Percentiles rank a stretch among this genome's conserved stretches.
phyloP scores from a whole-genome alignment of 2,113 vertebrate species.

The Pelobates fuscus region DNA sequence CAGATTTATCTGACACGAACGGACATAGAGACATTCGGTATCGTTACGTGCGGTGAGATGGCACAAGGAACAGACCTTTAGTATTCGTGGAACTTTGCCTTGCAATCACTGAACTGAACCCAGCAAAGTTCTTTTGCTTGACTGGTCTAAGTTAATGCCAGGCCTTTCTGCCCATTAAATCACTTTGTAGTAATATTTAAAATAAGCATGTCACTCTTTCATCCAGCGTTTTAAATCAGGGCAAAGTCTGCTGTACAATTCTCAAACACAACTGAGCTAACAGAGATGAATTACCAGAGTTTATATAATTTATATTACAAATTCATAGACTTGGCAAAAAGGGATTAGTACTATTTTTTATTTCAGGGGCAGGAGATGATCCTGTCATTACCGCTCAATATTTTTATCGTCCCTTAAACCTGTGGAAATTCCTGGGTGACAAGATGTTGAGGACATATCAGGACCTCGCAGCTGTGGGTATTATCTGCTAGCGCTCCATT shows the following conservation, averaged over 20 bases:
- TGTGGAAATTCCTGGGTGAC: conserved; percentile 97
- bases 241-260: conserved; percentile 88
- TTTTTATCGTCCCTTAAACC: conserved; percentile 99
- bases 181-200: conserved; percentile 87
- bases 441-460: conserved; percentile 97
- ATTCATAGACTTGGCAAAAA: conserved; percentile 99
- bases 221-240: conserved; percentile 91
- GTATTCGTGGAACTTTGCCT: conserved; percentile 35
- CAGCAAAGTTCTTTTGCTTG: conserved; percentile 68
- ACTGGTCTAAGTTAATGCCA: conserved; percentile 82
- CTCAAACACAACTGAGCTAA: conserved; percentile 99
- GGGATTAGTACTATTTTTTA: conserved; percentile 98
- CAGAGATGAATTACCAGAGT: conserved; percentile 98
- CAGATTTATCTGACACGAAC: too few relatives aligned
- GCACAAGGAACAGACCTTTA: conserved; percentile 28
- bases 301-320: conserved; percentile 99
- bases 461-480: conserved; percentile 96
- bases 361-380: conserved; percentile 99
- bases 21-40: too few relatives aligned
- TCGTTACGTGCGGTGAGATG: conserved; percentile 1
- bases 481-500: conserved; percentile 93
- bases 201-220: conserved; percentile 87
- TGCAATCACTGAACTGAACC: conserved; percentile 37
- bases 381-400: conserved; percentile 99
- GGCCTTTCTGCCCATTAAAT: conserved; percentile 90